phyloP scores from a whole-genome alignment of 2,797 vertebrate species.

The Microctenopoma lineatum region DNA sequence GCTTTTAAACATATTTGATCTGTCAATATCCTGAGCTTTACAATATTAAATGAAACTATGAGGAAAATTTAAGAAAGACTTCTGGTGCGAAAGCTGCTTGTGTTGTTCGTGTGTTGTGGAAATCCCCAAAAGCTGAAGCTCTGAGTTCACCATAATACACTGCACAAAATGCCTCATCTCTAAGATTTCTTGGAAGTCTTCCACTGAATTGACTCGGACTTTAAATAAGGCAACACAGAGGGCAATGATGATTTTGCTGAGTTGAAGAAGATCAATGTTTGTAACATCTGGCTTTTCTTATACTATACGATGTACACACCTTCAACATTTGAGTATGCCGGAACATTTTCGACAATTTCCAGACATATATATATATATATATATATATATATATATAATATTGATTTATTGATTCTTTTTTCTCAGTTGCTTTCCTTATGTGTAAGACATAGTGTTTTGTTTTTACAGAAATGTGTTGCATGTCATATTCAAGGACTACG shows the following conservation, averaged over 20 bases:
- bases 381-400: too few species aligned
- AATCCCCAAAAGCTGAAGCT: background rate
- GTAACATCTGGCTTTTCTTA: background rate
- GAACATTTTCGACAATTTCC: too few species aligned
- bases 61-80: background rate
- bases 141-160: background rate
- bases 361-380: too few species aligned
- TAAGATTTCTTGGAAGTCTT: background rate
- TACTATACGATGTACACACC: background rate
- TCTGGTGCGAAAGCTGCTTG: slow-evolving; percentile 13
- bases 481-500: too few species aligned
- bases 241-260: slow-evolving; percentile 1
- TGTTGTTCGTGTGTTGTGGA: slow-evolving; percentile 4
- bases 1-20: background rate
- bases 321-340: background rate
- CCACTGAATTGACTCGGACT: background rate
- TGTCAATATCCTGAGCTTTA: background rate
- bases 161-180: background rate
- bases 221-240: background rate
- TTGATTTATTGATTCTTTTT: too few species aligned
- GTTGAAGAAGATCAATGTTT: slow-evolving; percentile 10
- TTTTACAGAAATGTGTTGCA: too few species aligned
- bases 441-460: too few species aligned
- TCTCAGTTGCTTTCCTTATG: too few species aligned
- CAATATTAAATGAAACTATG: background rate